Evolutionary conservation across 2,797 vertebrate genomes (phyloP).

Genomic region (Fundulus diaphanus): DNA sequence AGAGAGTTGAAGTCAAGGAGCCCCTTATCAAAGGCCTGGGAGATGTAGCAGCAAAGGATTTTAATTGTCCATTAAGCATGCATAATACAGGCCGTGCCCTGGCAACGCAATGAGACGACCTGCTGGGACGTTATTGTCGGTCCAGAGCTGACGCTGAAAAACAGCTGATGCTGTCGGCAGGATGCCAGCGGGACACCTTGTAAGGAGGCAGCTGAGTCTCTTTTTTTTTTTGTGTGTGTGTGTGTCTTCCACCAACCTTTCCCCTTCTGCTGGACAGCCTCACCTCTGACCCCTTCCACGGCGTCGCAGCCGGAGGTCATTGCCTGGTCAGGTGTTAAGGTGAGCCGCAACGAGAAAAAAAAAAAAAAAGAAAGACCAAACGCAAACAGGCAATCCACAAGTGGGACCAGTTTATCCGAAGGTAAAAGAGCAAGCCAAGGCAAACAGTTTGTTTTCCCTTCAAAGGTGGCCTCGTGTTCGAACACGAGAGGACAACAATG

Average conservation of each 20-base stretch:
- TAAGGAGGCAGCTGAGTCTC: constrained; percentile 86
- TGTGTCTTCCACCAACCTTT: constrained; percentile 59
- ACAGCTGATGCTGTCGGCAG: constrained; percentile 97
- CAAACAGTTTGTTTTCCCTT: constrained; percentile 76
- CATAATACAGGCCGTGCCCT: constrained; percentile 92
- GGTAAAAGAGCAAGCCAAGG: constrained; percentile 74
- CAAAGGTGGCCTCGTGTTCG: constrained; percentile 66
- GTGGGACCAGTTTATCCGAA: constrained; percentile 64
- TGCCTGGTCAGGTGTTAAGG: constrained; percentile 86
- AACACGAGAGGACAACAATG: constrained; percentile 75
- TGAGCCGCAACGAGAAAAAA: constrained; percentile 40
- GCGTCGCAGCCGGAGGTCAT: constrained; percentile 86
- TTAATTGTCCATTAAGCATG: constrained; percentile 99
- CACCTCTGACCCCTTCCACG: constrained; percentile 65
- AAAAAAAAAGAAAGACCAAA: constrained; percentile 42
- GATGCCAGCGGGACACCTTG: constrained; percentile 91
- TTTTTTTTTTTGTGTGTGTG: constrained; percentile 17
- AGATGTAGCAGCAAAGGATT: constrained; percentile 88
- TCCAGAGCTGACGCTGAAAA: constrained; percentile 88
- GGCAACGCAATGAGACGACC: constrained; percentile 89
- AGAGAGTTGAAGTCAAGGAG: constrained; percentile 85
- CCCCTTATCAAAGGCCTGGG: constrained; percentile 89
- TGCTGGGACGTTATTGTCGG: constrained; percentile 90
- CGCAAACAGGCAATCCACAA: constrained; percentile 74
- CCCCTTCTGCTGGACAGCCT: constrained; percentile 48